phyloP scores from a whole-genome alignment of 2,797 vertebrate species.

The Petrocephalus sullivani region DNA sequence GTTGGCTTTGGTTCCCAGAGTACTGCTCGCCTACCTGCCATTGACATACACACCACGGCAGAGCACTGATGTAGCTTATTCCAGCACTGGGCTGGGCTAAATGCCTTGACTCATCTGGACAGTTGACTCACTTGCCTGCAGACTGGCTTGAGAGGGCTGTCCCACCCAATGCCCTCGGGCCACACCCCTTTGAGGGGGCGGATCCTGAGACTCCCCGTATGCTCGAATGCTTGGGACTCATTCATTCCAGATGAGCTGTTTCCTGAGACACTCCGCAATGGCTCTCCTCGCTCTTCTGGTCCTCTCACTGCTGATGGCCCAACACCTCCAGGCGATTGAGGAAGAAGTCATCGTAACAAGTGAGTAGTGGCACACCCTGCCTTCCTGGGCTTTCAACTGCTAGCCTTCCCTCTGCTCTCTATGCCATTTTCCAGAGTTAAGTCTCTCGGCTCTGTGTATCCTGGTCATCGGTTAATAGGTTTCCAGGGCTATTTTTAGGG shows the following conservation, averaged over 20 bases:
- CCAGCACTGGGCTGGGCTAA: background rate
- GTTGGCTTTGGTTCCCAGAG: background rate
- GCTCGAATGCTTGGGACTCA: background rate
- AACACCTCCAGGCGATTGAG: background rate
- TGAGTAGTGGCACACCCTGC: background rate
- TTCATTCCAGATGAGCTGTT: background rate
- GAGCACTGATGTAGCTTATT: background rate
- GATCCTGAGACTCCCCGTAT: background rate
- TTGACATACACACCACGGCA: background rate
- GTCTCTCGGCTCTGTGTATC: background rate
- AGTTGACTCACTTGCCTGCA: conserved; percentile 1
- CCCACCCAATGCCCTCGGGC: background rate
- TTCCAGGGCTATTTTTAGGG: background rate
- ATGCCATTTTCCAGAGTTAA: background rate
- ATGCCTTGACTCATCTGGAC: background rate
- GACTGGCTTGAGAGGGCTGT: background rate
- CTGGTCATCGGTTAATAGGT: background rate
- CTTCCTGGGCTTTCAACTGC: background rate
- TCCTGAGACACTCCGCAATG: background rate
- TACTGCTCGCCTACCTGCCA: background rate
- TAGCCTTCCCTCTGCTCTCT: background rate
- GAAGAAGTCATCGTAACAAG: background rate
- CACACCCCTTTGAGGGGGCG: background rate
- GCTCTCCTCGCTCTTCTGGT: background rate
- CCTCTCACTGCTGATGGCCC: background rate